Percentiles rank a stretch among this genome's conserved stretches.
These are phyloP conservation scores for Pycnomerus fuliginosus DNA, from an alignment of 2,888 invertebrate species.

Conservation along the genomic window DNA sequence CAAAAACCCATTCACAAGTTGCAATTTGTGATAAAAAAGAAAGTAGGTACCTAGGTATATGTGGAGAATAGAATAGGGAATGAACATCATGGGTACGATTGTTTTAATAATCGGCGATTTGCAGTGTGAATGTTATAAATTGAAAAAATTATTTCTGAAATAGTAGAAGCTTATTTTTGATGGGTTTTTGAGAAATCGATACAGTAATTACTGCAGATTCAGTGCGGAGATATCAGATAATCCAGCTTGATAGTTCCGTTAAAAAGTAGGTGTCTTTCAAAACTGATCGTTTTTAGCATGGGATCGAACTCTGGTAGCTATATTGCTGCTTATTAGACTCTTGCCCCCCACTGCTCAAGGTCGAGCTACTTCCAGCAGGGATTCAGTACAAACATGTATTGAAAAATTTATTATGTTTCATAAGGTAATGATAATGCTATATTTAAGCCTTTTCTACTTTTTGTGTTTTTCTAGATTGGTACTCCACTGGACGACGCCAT, in stretches of 20 bases:
- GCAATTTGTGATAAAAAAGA: no score
- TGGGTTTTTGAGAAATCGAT: not conserved
- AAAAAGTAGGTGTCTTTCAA: no score
- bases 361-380: not conserved
- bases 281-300: slow-evolving; percentile 2
- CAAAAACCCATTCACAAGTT: no score
- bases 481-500: not conserved
- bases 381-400: not conserved
- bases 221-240: no score
- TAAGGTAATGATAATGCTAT: not conserved
- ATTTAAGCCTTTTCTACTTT: not conserved
- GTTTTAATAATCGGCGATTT: not conserved
- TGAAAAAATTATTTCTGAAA: not conserved
- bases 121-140: not conserved
- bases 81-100: no score
- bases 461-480: not conserved
- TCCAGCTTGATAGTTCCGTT: no score
- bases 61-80: no score
- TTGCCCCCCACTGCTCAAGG: not conserved
- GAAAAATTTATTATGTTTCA: not conserved
- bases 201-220: no score
- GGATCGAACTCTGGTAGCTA: not conserved
- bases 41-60: no score
- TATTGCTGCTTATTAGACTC: not conserved
- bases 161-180: not conserved